These are phyloP conservation scores for Cettia cetti DNA, from an alignment of 2,113 vertebrate genomes.

Conservation along the genomic window DNA sequence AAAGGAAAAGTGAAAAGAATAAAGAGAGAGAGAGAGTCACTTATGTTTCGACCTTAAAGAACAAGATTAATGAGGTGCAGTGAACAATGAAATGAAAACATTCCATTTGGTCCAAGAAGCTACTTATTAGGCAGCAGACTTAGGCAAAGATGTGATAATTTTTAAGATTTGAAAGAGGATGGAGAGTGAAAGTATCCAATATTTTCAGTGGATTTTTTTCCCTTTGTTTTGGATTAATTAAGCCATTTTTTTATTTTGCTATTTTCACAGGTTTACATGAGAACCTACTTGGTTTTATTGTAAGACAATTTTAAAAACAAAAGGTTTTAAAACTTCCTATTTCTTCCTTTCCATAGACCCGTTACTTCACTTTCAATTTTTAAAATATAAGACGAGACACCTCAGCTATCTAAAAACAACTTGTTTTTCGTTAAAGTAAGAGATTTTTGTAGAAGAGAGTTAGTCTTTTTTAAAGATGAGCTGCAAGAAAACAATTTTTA, in stretches of 20 bases:
- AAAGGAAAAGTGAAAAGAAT: neutral
- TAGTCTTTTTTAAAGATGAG: neutral
- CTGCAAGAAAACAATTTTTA: neutral
- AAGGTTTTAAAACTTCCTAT: neutral
- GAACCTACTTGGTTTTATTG: neutral
- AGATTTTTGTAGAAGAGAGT: neutral
- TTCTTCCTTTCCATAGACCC: neutral
- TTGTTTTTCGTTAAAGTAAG: neutral
- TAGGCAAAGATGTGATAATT: neutral
- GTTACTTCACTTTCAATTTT: neutral
- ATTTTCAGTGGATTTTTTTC: neutral
- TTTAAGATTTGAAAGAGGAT: neutral
- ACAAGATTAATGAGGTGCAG: constrained; percentile 39
- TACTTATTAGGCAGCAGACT: neutral
- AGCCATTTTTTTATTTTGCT: neutral
- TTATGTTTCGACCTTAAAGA: constrained; percentile 29
- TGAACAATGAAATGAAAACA: constrained; percentile 20
- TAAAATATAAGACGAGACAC: neutral
- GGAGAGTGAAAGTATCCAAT: neutral
- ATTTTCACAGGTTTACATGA: neutral
- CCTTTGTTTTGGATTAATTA: neutral
- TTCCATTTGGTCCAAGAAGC: neutral
- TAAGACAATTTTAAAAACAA: neutral
- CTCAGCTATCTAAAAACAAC: neutral
- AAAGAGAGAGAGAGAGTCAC: neutral